Percentiles rank a stretch among this genome's conserved stretches.
Conservation (phyloP, 2,113 vertebrate species). For the Hippocampus mohnikei region DNA sequence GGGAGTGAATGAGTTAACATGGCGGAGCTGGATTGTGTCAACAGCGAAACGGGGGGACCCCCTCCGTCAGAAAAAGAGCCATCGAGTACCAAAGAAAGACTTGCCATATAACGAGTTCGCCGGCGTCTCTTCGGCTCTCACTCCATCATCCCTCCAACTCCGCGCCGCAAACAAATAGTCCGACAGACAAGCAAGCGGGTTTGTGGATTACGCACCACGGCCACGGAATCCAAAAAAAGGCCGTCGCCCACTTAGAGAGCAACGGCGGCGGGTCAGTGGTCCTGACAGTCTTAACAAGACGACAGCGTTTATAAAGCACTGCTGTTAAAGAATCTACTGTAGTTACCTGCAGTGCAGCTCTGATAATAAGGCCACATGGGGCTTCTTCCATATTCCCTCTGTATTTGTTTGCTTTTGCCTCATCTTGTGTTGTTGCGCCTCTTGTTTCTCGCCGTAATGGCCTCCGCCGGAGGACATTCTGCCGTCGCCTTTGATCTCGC, state of each 20-base stretch:
- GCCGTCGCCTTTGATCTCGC: conserved; percentile 63
- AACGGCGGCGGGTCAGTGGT: conserved; percentile 82
- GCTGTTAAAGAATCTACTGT: conserved; percentile 66
- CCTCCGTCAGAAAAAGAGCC: conserved; percentile 22
- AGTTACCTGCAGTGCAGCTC: conserved; percentile 80
- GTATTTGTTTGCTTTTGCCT: conserved; percentile 76
- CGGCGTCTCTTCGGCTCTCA: conserved; percentile 53
- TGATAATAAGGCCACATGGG: conserved; percentile 89
- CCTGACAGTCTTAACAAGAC: conserved; percentile 83
- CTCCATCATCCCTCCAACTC: conserved; percentile 57
- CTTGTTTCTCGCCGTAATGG: conserved; percentile 64
- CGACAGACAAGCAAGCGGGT: conserved; percentile 42
- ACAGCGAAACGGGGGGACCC: conserved; percentile 28
- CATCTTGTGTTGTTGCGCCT: conserved; percentile 75
- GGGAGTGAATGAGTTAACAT: no score
- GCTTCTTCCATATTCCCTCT: conserved; percentile 73
- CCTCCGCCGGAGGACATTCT: conserved; percentile 66
- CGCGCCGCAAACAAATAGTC: conserved; percentile 70
- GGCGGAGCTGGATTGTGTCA: conserved; percentile 42
- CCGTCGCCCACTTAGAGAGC: conserved; percentile 72
- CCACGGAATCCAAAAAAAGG: conserved; percentile 62
- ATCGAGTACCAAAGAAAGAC: conserved; percentile 56
- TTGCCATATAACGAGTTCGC: conserved; percentile 67
- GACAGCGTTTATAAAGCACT: conserved; percentile 86
- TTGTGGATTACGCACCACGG: conserved; percentile 61